Conservation (phyloP, 1,140 invertebrate genomes). For the Hetaerina americana region DNA sequence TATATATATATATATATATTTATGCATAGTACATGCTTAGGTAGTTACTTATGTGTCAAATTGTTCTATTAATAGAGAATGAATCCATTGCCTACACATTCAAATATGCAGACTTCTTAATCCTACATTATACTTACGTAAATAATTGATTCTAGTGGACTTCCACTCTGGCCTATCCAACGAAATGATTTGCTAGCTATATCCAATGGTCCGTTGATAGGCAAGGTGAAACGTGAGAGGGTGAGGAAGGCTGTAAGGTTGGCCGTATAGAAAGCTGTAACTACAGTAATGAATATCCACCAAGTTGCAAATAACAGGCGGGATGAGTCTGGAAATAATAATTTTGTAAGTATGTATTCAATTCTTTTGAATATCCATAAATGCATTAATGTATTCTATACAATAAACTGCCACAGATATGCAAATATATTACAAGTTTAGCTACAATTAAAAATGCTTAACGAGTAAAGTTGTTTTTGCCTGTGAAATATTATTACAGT, state of each 20-base stretch:
- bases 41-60: no score
- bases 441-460: not conserved
- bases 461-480: not conserved
- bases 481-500: not conserved
- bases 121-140: no score
- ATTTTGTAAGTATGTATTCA: not conserved
- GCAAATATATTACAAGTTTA: not conserved
- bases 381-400: not conserved
- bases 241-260: slow-evolving; percentile 82
- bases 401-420: not conserved
- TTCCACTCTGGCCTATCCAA: slow-evolving; percentile 53
- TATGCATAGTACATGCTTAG: no score
- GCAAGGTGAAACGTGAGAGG: slow-evolving; percentile 64
- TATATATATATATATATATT: no score
- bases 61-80: no score
- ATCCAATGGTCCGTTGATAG: slow-evolving; percentile 53
- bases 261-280: slow-evolving; percentile 84
- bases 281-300: slow-evolving; percentile 79
- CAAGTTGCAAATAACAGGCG: slow-evolving; percentile 74
- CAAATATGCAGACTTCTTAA: no score
- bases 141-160: slow-evolving; percentile 48
- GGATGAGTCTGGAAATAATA: slow-evolving; percentile 51
- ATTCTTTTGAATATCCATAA: not conserved
- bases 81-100: no score
- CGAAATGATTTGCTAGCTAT: slow-evolving; percentile 47